Percentiles rank a stretch among this genome's conserved stretches.
Conservation (phyloP, 2,113 vertebrate genomes). For the Rhinichthys klamathensis region DNA sequence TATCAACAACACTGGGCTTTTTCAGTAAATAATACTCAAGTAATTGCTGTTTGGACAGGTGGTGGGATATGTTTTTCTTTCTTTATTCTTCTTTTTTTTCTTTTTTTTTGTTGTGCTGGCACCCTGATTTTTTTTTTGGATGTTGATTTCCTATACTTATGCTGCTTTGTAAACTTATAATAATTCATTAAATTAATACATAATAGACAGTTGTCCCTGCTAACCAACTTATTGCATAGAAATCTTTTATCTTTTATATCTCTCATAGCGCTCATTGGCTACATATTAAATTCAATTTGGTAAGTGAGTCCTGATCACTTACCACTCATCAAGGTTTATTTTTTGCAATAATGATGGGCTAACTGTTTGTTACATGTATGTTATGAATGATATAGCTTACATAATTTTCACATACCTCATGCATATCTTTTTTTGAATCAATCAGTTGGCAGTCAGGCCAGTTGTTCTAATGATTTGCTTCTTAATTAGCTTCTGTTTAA, state of each 20-base stretch:
- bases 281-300: neutral
- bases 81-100: neutral
- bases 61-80: conserved; percentile 39
- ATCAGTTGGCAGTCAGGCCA: neutral
- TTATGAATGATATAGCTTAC: neutral
- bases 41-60: conserved; percentile 62
- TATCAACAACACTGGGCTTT: conserved; percentile 61
- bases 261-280: neutral
- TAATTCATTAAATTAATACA: neutral
- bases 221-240: neutral
- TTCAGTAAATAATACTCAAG: conserved; percentile 58
- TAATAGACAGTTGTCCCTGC: neutral
- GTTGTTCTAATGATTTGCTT: conserved; percentile 5
- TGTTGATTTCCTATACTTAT: too few species aligned
- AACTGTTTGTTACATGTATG: neutral
- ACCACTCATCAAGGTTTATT: neutral
- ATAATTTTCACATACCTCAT: neutral
- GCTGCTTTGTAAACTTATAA: too few species aligned
- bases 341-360: neutral
- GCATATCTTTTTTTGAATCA: neutral
- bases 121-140: neutral
- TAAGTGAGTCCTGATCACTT: neutral
- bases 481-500: neutral
- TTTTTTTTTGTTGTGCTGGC: neutral
- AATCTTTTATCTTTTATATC: neutral